A percentile compares a stretch with the other conserved stretches of the same genome.
phyloP scores from a whole-genome alignment of 2,113 vertebrate species.

The Neoarius graeffei region DNA sequence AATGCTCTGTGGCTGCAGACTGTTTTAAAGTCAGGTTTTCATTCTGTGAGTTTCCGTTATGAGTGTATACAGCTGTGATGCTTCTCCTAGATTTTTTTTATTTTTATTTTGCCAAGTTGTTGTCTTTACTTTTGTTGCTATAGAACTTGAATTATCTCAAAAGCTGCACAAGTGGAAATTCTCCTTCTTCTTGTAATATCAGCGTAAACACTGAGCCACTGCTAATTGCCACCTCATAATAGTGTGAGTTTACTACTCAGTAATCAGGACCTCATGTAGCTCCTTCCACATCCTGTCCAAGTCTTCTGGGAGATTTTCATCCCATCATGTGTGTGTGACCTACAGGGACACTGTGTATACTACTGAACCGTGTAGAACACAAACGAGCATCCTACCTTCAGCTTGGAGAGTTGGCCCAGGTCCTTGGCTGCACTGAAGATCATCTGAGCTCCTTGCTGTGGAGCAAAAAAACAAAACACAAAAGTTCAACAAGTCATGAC shows the following conservation, averaged over 20 bases:
- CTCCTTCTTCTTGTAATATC: too few relatives aligned
- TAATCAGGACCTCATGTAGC: neutral
- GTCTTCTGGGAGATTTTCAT: neutral
- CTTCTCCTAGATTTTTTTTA: neutral
- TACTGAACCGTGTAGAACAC: neutral
- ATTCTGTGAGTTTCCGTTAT: neutral
- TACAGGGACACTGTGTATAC: neutral
- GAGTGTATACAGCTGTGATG: neutral
- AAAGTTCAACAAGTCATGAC: neutral
- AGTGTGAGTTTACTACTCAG: neutral
- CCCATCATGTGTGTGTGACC: neutral
- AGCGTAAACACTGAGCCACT: too few relatives aligned
- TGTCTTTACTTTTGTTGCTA: neutral
- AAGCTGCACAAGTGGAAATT: neutral
- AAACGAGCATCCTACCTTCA: conserved; percentile 85
- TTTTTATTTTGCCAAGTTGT: neutral
- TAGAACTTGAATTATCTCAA: neutral
- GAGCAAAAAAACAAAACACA: conserved; percentile 25
- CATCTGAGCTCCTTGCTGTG: conserved; percentile 91
- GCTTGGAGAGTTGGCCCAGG: conserved; percentile 93
- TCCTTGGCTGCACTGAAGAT: conserved; percentile 98
- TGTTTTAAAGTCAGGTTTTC: neutral
- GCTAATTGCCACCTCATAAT: neutral
- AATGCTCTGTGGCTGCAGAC: neutral
- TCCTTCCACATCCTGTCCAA: neutral